phyloP scores from a whole-genome alignment of 2,888 invertebrate genomes.

The Tachina fera region DNA sequence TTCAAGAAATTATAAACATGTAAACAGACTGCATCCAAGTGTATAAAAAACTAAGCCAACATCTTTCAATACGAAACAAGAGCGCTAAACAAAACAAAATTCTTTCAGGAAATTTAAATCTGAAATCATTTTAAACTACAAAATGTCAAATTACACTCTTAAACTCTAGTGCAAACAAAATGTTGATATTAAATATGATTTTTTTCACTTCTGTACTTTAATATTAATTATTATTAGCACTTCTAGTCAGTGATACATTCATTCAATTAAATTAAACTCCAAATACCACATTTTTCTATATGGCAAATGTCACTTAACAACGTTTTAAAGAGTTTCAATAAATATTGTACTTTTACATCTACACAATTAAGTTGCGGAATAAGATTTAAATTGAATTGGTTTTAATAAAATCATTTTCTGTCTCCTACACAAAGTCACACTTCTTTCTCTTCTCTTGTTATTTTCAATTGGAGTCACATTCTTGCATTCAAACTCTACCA shows the following conservation, averaged over 20 bases:
- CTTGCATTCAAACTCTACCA: slow-evolving; percentile 9
- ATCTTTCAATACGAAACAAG: slow-evolving; percentile 47
- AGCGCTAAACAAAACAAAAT: slow-evolving; percentile 42
- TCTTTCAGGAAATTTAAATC: slow-evolving; percentile 49
- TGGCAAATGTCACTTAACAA: slow-evolving; percentile 65
- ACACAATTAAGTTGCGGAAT: slow-evolving; percentile 14
- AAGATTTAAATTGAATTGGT: slow-evolving; percentile 25
- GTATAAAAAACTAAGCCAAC: slow-evolving; percentile 60
- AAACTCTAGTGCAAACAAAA: slow-evolving; percentile 42
- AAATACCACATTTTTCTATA: slow-evolving; percentile 62
- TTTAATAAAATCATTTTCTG: slow-evolving; percentile 59
- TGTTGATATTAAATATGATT: slow-evolving; percentile 26
- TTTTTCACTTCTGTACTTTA: background rate
- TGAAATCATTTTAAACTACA: slow-evolving; percentile 53
- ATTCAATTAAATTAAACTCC: slow-evolving; percentile 48
- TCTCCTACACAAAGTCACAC: slow-evolving; percentile 61
- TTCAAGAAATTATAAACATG: slow-evolving; percentile 50
- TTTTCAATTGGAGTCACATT: slow-evolving; percentile 29
- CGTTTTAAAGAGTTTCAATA: slow-evolving; percentile 31
- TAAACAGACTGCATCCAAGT: slow-evolving; percentile 62
- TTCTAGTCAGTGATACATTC: slow-evolving; percentile 26
- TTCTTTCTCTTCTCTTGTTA: slow-evolving; percentile 2
- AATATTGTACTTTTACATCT: slow-evolving; percentile 7
- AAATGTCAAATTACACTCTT: slow-evolving; percentile 62
- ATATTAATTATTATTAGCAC: slow-evolving; percentile 41